phyloP scores from a whole-genome alignment of 2,113 vertebrate genomes.

The Todiramphus saurophagus region DNA sequence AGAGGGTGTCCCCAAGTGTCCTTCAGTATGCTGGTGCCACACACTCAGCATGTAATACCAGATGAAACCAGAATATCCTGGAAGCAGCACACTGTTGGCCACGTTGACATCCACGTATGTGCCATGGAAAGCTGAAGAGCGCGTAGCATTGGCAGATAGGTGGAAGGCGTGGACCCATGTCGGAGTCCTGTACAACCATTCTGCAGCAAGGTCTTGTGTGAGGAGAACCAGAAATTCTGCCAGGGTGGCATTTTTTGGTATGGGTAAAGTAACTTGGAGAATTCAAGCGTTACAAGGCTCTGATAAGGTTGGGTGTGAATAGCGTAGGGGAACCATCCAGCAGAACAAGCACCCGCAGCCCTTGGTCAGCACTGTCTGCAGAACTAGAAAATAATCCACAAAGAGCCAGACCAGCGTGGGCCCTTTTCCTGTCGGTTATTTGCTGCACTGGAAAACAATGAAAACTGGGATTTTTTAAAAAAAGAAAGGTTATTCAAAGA shows the following conservation, averaged over 20 bases:
- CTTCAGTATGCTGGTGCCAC: neutral
- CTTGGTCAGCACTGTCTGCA: accelerated
- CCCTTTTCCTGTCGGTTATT: neutral
- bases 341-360: neutral
- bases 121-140: neutral
- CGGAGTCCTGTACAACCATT: neutral
- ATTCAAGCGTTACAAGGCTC: accelerated
- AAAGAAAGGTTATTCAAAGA: neutral
- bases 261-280: neutral
- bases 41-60: neutral
- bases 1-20: neutral
- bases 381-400: neutral
- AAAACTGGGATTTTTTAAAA: neutral
- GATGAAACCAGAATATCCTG: neutral
- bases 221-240: neutral
- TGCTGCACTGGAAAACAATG: neutral
- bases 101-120: accelerated
- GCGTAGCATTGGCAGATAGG: accelerated
- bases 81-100: neutral
- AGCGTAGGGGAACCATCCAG: accelerated
- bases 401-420: neutral
- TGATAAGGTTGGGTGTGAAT: neutral
- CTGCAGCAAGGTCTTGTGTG: neutral
- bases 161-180: neutral
- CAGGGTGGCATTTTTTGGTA: neutral